phyloP scores from a whole-genome alignment of 2,113 vertebrate species.

The Laterallus jamaicensis region DNA sequence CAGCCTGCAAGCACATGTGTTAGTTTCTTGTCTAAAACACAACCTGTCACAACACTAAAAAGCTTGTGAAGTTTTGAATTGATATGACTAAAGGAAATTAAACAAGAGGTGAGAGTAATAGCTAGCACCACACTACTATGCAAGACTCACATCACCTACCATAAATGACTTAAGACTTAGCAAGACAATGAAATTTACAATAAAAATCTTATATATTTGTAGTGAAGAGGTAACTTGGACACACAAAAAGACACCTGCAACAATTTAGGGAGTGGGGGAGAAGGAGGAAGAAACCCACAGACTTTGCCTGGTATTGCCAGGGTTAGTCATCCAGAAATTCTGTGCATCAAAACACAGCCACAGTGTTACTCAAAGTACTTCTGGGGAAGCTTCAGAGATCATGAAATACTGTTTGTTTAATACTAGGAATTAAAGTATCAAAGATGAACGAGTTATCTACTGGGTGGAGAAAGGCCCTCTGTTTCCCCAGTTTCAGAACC shows the following conservation, averaged over 20 bases:
- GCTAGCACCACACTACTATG: neutral
- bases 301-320: neutral
- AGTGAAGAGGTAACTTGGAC: neutral
- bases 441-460: neutral
- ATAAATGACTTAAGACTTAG: neutral
- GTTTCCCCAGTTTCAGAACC: neutral
- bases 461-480: fast-evolving
- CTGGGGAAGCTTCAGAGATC: neutral
- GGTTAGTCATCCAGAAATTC: neutral
- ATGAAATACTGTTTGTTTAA: neutral
- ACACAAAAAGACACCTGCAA: neutral
- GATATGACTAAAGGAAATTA: neutral
- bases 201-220: neutral
- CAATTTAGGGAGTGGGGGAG: neutral
- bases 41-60: neutral
- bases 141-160: neutral
- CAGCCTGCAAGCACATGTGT: neutral
- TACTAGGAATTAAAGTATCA: neutral
- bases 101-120: neutral
- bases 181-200: neutral
- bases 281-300: neutral
- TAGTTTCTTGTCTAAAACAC: neutral
- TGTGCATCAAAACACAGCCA: neutral
- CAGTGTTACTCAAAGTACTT: neutral
- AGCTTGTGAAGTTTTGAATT: neutral